Base-by-base conservation (phyloP, 2,797 vertebrate species). In the Megaceryle alcyon region DNA sequence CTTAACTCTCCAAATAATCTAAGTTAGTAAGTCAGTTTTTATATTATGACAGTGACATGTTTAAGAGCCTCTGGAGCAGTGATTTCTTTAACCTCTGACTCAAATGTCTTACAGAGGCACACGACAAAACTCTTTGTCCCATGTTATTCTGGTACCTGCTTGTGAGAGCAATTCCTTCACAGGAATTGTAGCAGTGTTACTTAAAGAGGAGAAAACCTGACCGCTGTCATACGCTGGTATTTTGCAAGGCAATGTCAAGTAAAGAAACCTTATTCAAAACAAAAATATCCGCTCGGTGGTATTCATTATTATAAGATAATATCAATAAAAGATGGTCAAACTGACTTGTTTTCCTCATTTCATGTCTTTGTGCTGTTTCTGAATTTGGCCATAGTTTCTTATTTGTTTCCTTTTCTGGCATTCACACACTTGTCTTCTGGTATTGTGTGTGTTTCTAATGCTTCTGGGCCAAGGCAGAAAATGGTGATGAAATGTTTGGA, bases 1-100 rank as follows among this genome's bases (percentile, higher is more conserved):
- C 97, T 98, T 98, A 97, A 97, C 98, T 98, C 97, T 98, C 97
- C 97, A 98, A 98, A 98, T 98, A 98, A 98, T 98, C 97, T 96
- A 97, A 98, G 97, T 98, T 98, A 95, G 97, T 96, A 97, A 98
- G 97, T 97, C 97, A 97, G 97, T 95, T 98, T 97, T 97, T 97
- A 95, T 97, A 90, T 97, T 96, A 97, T 93, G 97, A 96, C 96
- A 97, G 94, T 92, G 97, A 92, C 97, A 95, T 73, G 92, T 97
- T 97, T 96, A 97, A 97, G 96, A 97, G 96, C 95, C 93, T 91
- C 76, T 48, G 84, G 95, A 97, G 95, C 92, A 75, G 94, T 61
- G 96, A 97, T 98, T 96, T 98, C 93, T 97, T 97, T 97, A 97
- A 98, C 97, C 97, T 98, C 96, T 97, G 97, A 96, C 97, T 96